Percentiles rank a stretch among this genome's conserved stretches.
phyloP scores from a whole-genome alignment of 1,140 invertebrate genomes.

The Megalopta genalis region DNA sequence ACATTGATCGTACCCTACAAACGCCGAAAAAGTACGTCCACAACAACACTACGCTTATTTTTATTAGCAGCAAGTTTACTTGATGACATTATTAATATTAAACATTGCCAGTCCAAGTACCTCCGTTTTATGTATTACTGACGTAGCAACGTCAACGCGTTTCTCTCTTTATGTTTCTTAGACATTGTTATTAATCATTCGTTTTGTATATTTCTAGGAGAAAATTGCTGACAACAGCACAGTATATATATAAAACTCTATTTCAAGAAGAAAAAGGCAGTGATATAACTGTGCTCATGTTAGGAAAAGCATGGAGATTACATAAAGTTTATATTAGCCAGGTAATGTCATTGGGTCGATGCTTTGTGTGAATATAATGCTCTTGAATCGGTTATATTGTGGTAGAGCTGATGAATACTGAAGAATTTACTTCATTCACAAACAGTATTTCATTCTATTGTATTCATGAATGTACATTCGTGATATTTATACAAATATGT shows the following conservation, averaged over 20 bases:
- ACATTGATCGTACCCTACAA: constrained; percentile 77
- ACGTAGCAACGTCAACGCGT: not conserved
- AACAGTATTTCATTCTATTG: not conserved
- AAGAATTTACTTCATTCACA: not conserved
- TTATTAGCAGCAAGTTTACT: not conserved
- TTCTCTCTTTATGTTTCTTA: not conserved
- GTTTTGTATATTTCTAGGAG: constrained; percentile 79
- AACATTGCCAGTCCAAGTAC: constrained; percentile 3
- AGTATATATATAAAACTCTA: constrained; percentile 90
- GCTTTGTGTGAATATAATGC: not conserved
- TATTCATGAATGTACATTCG: not conserved
- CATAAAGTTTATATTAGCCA: constrained; percentile 90
- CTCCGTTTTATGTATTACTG: not conserved
- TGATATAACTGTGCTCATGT: constrained; percentile 87
- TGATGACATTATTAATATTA: not conserved
- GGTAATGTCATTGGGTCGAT: constrained; percentile 70
- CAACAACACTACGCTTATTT: not conserved
- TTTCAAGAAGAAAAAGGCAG: constrained; percentile 89
- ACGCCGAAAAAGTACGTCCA: constrained; percentile 75
- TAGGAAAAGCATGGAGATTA: constrained; percentile 87
- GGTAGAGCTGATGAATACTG: not conserved
- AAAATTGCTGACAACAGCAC: constrained; percentile 86
- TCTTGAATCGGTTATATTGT: not conserved
- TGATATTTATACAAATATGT: too few relatives aligned
- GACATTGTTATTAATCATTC: not conserved